These are phyloP conservation scores for Lepus europaeus DNA, from an alignment of 2,113 vertebrate genomes.

Conservation along the genomic window DNA sequence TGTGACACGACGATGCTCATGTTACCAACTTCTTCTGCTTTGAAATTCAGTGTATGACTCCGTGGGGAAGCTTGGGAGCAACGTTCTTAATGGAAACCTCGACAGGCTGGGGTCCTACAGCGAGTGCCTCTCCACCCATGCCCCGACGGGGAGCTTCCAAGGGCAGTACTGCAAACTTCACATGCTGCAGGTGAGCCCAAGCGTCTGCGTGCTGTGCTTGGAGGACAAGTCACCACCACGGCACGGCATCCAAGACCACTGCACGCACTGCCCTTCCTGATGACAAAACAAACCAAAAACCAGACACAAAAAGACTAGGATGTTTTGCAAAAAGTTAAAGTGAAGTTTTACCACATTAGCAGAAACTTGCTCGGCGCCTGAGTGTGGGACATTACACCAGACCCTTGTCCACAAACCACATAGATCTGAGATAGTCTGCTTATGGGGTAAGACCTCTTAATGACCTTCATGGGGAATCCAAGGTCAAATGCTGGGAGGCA, in stretches of 20 bases:
- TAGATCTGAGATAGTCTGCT: background rate
- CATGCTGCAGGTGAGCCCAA: conserved; percentile 87
- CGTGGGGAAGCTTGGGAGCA: conserved; percentile 91
- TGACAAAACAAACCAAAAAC: background rate
- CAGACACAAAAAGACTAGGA: background rate
- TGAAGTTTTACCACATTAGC: background rate
- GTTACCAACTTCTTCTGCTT: conserved; percentile 43
- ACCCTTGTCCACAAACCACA: background rate
- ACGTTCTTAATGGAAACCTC: conserved; percentile 89
- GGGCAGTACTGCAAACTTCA: conserved; percentile 92
- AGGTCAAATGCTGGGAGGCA: background rate
- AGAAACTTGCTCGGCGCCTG: background rate
- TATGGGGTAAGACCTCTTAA: background rate
- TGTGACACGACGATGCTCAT: background rate
- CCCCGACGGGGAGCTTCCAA: conserved; percentile 83
- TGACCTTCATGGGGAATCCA: background rate
- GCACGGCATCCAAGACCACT: background rate
- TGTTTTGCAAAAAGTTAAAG: background rate
- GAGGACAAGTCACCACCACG: background rate
- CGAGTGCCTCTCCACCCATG: conserved; percentile 87
- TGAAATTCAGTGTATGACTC: conserved; percentile 91
- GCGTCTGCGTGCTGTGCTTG: fast-evolving
- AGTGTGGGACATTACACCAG: background rate
- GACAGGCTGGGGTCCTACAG: conserved; percentile 89
- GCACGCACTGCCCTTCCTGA: background rate